A percentile compares a stretch with the other conserved stretches of the same genome.
phyloP scores from a whole-genome alignment of 2,888 invertebrate species.

The Epirrita christyi region DNA sequence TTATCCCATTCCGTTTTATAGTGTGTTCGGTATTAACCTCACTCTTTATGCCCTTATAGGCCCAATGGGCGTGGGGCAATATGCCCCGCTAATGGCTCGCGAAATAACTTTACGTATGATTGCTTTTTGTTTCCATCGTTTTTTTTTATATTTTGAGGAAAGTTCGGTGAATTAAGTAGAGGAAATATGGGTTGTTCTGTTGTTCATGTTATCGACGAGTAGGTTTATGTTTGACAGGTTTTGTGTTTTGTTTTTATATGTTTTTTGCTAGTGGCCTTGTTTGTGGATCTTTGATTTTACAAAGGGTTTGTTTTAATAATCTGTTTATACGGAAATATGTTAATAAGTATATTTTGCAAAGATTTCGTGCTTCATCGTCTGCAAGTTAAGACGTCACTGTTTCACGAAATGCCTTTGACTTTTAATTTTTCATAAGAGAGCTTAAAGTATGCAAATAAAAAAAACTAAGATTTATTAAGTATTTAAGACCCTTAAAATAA shows the following conservation, averaged over 20 bases:
- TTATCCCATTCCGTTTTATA: conserved; percentile 36
- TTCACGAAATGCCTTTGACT: too few species aligned
- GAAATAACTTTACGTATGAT: conserved; percentile 54
- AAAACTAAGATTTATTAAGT: too few species aligned
- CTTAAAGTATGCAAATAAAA: too few species aligned
- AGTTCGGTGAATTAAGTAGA: conserved; percentile 8
- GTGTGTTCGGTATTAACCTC: conserved; percentile 36
- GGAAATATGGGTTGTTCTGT: neutral
- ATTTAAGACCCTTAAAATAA: too few species aligned
- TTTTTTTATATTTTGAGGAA: conserved; percentile 24
- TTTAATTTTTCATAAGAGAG: too few species aligned
- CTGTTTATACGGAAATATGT: neutral
- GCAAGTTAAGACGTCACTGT: too few species aligned
- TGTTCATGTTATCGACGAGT: neutral
- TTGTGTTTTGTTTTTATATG: neutral
- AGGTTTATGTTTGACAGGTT: neutral
- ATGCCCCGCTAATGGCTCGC: conserved; percentile 48
- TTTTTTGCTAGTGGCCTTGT: neutral
- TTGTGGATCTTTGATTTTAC: neutral
- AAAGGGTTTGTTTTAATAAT: neutral
- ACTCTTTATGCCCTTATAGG: conserved; percentile 21
- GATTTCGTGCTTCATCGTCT: too few species aligned
- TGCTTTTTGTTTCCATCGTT: conserved; percentile 35
- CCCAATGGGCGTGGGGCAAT: conserved; percentile 47
- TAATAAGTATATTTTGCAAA: too few species aligned